phyloP scores from a whole-genome alignment of 2,888 invertebrate species.

The Agrotis puta region DNA sequence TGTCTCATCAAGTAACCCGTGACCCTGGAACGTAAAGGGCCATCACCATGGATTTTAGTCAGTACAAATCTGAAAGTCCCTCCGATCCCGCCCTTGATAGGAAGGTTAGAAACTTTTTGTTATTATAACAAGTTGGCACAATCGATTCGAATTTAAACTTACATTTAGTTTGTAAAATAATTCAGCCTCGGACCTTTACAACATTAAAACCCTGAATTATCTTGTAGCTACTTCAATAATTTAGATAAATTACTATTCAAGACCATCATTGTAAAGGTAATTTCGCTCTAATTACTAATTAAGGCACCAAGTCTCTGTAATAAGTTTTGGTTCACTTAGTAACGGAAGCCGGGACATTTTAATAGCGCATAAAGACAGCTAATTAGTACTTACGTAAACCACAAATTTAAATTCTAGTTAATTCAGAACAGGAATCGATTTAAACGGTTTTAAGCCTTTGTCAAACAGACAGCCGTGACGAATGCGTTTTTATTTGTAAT shows the following conservation, averaged over 20 bases:
- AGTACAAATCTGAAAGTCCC: too few species aligned
- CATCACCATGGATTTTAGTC: too few species aligned
- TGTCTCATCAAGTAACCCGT: too few species aligned
- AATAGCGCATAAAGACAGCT: constrained; percentile 17
- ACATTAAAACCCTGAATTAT: background rate
- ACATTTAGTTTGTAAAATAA: background rate
- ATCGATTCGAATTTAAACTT: too few species aligned
- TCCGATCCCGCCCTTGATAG: too few species aligned
- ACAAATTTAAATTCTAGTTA: constrained; percentile 21
- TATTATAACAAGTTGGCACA: too few species aligned
- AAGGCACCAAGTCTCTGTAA: constrained; percentile 11
- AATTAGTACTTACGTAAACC: constrained; percentile 28
- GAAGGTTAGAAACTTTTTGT: too few species aligned
- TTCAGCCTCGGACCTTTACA: background rate
- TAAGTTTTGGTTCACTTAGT: constrained; percentile 1
- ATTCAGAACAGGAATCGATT: background rate
- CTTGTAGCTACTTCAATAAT: background rate
- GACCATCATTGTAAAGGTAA: background rate
- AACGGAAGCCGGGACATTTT: constrained; percentile 25
- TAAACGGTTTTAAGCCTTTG: background rate
- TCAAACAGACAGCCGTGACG: too few species aligned
- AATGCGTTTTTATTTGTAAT: too few species aligned
- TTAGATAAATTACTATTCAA: constrained; percentile 7
- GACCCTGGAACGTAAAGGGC: too few species aligned
- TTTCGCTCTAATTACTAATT: constrained; percentile 28